These are phyloP conservation scores for Apodemus speciosus DNA, from an alignment of 2,113 vertebrate species.

Conservation along the genomic window DNA sequence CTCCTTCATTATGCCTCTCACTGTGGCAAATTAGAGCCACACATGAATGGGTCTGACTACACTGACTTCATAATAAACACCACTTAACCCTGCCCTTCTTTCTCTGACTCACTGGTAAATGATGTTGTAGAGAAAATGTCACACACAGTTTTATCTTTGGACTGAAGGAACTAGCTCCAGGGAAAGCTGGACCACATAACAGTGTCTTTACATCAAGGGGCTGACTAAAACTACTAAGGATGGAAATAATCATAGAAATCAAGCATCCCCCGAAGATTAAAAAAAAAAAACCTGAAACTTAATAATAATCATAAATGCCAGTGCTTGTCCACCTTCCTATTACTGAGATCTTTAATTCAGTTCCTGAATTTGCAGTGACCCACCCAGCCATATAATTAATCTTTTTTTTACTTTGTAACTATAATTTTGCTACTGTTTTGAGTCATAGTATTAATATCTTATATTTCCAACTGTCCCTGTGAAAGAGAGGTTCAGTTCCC, in stretches of 20 bases:
- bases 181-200: slow-evolving; percentile 46
- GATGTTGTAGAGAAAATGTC: slow-evolving; percentile 78
- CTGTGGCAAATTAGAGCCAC: slow-evolving; percentile 63
- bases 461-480: background rate
- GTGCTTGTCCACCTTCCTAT: background rate
- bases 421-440: background rate
- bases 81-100: slow-evolving; percentile 63
- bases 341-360: background rate
- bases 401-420: background rate
- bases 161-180: slow-evolving; percentile 65
- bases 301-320: slow-evolving; percentile 72
- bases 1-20: background rate
- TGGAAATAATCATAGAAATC: slow-evolving; percentile 74
- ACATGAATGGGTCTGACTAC: slow-evolving; percentile 43
- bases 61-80: slow-evolving; percentile 69
- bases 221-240: slow-evolving; percentile 70
- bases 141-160: slow-evolving; percentile 63
- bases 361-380: background rate
- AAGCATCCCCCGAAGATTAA: slow-evolving; percentile 78
- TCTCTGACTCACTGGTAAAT: slow-evolving; percentile 73
- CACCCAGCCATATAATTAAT: background rate
- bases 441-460: background rate
- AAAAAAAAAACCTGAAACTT: slow-evolving; percentile 74
- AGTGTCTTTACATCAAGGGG: slow-evolving; percentile 78
- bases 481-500: background rate